A percentile compares a stretch with the other conserved stretches of the same genome.
Evolutionary conservation across 2,113 vertebrate genomes (phyloP).

Genomic region (Sebastes fasciatus): DNA sequence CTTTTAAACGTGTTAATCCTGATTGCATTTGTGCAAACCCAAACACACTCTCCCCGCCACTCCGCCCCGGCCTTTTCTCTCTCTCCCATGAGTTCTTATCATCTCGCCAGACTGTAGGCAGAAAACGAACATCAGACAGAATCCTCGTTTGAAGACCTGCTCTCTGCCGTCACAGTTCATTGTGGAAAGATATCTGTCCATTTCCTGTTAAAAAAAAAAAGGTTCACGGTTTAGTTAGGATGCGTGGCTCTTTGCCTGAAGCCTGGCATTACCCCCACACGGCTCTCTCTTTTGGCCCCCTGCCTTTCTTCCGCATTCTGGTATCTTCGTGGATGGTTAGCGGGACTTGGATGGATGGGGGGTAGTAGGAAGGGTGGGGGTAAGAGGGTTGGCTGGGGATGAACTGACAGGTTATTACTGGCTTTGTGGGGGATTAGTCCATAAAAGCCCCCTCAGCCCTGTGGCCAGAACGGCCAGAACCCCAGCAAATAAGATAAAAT

Average conservation of each 20-base stretch:
- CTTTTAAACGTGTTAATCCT: constrained; percentile 27
- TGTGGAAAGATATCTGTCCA: constrained; percentile 68
- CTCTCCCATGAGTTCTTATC: constrained; percentile 56
- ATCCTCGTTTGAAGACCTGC: constrained; percentile 60
- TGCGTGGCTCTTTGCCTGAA: constrained; percentile 47
- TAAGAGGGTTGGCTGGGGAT: constrained; percentile 75
- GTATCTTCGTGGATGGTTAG: constrained; percentile 67
- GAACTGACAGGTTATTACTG: constrained; percentile 88
- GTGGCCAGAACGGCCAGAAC: constrained; percentile 75
- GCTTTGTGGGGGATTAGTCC: constrained; percentile 86
- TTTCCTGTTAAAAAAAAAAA: constrained; percentile 52
- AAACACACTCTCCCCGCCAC: constrained; percentile 4
- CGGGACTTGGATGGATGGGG: constrained; percentile 57
- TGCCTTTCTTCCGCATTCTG: constrained; percentile 67
- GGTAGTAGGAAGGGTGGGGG: constrained; percentile 41
- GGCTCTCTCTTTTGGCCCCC: constrained; percentile 44
- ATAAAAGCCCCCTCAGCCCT: constrained; percentile 83
- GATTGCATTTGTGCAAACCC: constrained; percentile 12
- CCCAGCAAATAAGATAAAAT: constrained; percentile 83
- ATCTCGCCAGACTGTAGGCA: constrained; percentile 48
- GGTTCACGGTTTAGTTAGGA: constrained; percentile 55
- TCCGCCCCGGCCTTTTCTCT: constrained; percentile 13
- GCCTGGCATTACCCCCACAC: constrained; percentile 64
- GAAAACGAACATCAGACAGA: constrained; percentile 51
- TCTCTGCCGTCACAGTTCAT: constrained; percentile 61